phyloP scores from a whole-genome alignment of 2,113 vertebrate species.

The Carassius carassius region DNA sequence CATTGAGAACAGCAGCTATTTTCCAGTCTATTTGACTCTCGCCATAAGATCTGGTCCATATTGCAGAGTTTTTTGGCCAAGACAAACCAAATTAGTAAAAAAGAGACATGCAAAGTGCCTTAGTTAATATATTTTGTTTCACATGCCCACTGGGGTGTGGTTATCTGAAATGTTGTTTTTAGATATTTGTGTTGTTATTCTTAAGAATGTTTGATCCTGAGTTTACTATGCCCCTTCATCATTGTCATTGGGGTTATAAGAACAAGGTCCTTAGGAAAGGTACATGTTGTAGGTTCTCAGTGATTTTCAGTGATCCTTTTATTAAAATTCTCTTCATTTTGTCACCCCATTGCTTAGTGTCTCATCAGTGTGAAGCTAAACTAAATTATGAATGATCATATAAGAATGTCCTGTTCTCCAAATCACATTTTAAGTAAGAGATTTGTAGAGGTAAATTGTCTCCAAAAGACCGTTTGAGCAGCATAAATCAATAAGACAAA shows the following conservation, averaged over 20 bases:
- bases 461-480: constrained; percentile 18
- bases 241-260: not conserved
- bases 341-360: not conserved
- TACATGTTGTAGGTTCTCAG: not conserved
- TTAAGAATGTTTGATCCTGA: not conserved
- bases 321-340: not conserved
- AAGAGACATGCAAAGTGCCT: not conserved
- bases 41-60: not conserved
- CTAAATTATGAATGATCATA: not conserved
- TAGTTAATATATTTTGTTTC: not conserved
- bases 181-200: not conserved
- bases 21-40: not conserved
- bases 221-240: not conserved
- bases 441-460: constrained; percentile 40
- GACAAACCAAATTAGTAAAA: not conserved
- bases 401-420: not conserved
- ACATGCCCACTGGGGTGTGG: not conserved
- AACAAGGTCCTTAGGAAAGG: not conserved
- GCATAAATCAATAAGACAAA: constrained; percentile 48
- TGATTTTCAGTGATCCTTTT: not conserved
- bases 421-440: constrained; percentile 33
- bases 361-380: not conserved
- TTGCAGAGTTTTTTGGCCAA: not conserved
- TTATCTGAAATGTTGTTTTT: not conserved
- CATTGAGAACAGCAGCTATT: not conserved